Evolutionary conservation across 2,797 vertebrate species (phyloP).

Genomic region (Lagodon rhomboides): DNA sequence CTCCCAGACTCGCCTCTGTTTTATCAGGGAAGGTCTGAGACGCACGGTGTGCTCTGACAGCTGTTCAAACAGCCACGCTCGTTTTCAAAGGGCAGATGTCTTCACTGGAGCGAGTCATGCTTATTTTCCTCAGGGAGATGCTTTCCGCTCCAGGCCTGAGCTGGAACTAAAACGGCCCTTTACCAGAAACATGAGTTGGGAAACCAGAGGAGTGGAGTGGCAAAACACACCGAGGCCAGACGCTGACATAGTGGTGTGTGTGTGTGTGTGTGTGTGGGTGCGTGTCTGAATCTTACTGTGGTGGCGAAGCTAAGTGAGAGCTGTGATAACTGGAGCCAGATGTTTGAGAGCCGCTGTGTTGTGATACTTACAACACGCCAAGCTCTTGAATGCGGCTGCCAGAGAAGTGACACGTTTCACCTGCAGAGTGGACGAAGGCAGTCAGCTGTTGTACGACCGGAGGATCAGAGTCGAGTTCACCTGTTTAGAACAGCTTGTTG

Average conservation of each 20-base stretch:
- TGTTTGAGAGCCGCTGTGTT: conserved; percentile 57
- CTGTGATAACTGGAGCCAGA: conserved; percentile 75
- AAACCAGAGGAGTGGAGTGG: conserved; percentile 63
- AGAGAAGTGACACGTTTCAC: conserved; percentile 14
- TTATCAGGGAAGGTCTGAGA: conserved; percentile 83
- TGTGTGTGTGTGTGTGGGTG: conserved; percentile 29
- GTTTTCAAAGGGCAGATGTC: conserved; percentile 89
- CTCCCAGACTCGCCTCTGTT: conserved; percentile 74
- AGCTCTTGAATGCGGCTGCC: conserved; percentile 29
- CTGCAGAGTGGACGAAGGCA: conserved; percentile 20
- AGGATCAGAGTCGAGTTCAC: neutral
- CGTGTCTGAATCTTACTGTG: conserved; percentile 44
- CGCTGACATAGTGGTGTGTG: conserved; percentile 30
- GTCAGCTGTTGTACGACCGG: neutral
- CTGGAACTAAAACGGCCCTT: conserved; percentile 68
- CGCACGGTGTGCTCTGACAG: conserved; percentile 80
- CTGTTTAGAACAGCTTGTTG: neutral
- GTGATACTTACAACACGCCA: conserved; percentile 42
- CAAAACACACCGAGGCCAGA: conserved; percentile 66
- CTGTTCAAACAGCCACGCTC: conserved; percentile 88
- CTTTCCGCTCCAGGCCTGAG: conserved; percentile 76
- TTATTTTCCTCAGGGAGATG: conserved; percentile 88
- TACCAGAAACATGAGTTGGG: conserved; percentile 73
- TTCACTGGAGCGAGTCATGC: conserved; percentile 85
- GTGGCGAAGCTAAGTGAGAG: conserved; percentile 64